Percentiles rank a stretch among this genome's conserved stretches.
phyloP scores from a whole-genome alignment of 2,888 invertebrate genomes.

The Saturnia pavonia region DNA sequence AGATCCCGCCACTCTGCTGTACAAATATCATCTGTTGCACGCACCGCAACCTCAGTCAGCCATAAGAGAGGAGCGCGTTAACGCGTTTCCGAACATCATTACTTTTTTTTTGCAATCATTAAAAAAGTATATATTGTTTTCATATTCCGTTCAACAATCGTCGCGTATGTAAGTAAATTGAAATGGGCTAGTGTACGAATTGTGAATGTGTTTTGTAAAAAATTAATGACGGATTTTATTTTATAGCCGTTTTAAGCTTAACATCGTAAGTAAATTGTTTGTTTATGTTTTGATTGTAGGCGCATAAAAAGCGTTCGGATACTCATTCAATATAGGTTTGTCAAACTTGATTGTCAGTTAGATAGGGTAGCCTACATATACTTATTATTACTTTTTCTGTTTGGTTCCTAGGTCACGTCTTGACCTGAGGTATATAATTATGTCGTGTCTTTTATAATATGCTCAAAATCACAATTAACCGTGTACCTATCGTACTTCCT shows the following conservation, averaged over 20 bases:
- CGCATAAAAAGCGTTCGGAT: background rate
- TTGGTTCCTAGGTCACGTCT: background rate
- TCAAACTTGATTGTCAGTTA: slow-evolving; percentile 13
- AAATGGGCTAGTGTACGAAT: background rate
- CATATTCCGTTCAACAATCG: background rate
- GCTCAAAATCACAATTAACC: background rate
- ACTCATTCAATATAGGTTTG: background rate
- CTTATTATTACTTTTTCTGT: background rate
- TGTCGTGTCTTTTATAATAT: background rate
- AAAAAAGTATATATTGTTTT: slow-evolving; percentile 12
- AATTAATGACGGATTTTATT: background rate
- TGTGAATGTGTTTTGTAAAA: slow-evolving; percentile 5
- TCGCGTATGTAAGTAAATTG: slow-evolving; percentile 27
- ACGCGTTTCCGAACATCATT: slow-evolving; percentile 49
- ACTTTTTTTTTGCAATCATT: slow-evolving; percentile 48
- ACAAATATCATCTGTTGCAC: slow-evolving; percentile 76
- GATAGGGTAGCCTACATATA: background rate
- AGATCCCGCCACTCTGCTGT: slow-evolving; percentile 37
- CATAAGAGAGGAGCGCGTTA: slow-evolving; percentile 50
- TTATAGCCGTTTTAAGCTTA: slow-evolving; percentile 22
- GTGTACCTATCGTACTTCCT: background rate
- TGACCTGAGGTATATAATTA: background rate
- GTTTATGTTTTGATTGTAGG: slow-evolving; percentile 12
- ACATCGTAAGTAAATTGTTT: slow-evolving; percentile 28
- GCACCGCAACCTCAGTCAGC: slow-evolving; percentile 62